Conservation (phyloP, 1,140 invertebrate genomes). For the Rhopalosiphum padi region DNA sequence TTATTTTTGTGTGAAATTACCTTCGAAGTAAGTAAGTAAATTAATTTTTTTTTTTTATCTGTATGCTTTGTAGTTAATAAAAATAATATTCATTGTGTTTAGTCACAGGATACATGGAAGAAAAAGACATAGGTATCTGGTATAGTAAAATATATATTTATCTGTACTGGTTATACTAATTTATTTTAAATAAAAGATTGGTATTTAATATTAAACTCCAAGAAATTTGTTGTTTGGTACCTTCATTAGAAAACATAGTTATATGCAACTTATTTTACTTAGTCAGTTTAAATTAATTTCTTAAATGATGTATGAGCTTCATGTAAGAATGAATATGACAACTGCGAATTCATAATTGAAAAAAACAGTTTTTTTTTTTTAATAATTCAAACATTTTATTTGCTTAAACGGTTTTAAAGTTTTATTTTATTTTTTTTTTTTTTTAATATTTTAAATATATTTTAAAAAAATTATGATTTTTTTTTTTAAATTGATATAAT, state of each 20-base stretch:
- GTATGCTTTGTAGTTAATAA: neutral
- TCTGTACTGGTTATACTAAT: neutral
- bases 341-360: neutral
- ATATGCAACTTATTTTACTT: neutral
- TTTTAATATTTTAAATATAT: too few species aligned
- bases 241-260: neutral
- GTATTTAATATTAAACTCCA: too few species aligned
- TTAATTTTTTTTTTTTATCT: neutral
- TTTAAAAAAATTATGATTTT: too few species aligned
- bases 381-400: too few species aligned
- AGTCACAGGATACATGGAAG: too few species aligned
- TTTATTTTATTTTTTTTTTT: too few species aligned
- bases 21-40: conserved; percentile 25
- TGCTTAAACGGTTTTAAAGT: too few species aligned
- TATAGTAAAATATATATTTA: neutral
- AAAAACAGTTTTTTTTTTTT: too few species aligned
- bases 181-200: neutral
- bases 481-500: too few species aligned
- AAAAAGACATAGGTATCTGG: too few species aligned
- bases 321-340: neutral
- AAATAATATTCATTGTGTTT: neutral
- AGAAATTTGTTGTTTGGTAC: neutral
- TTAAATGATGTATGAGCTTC: neutral
- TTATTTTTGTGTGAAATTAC: neutral
- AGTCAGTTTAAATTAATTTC: neutral